Conservation (phyloP, 2,888 invertebrate genomes). For the Eremobia ochroleuca region DNA sequence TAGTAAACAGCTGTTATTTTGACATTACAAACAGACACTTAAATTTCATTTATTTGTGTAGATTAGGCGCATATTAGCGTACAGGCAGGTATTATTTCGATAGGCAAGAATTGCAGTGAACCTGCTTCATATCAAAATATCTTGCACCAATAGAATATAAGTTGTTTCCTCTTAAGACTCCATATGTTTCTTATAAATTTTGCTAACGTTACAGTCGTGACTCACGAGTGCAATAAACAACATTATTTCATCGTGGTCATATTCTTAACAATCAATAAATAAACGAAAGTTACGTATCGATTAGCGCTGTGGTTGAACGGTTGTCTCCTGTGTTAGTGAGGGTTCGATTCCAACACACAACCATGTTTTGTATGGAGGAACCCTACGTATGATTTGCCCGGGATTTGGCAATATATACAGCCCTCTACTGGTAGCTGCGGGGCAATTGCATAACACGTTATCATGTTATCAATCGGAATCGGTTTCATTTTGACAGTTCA, state of each 20-base stretch:
- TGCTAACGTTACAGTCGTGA: slow-evolving; percentile 14
- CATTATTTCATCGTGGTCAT: slow-evolving; percentile 9
- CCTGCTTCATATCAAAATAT: slow-evolving; percentile 8
- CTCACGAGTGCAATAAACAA: slow-evolving; percentile 31
- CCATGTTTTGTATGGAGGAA: not conserved
- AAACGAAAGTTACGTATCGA: not conserved
- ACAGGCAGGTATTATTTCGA: not conserved
- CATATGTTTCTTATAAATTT: slow-evolving; percentile 9
- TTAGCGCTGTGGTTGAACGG: not conserved
- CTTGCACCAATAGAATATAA: not conserved
- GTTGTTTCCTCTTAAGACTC: slow-evolving; percentile 1
- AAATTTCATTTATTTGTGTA: not conserved
- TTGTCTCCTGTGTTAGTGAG: not conserved
- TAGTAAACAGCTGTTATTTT: not conserved
- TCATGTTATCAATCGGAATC: too few relatives aligned
- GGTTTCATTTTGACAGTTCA: too few relatives aligned
- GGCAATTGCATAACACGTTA: too few relatives aligned
- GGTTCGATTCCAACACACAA: slow-evolving; percentile 4
- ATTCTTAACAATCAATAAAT: not conserved
- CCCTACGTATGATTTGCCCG: not conserved
- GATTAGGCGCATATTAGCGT: not conserved
- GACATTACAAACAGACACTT: not conserved
- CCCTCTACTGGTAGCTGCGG: not conserved
- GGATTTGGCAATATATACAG: not conserved
- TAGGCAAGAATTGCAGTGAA: slow-evolving; percentile 4